A percentile compares a stretch with the other conserved stretches of the same genome.
These are phyloP conservation scores for Entomobrya proxima DNA, from an alignment of 2,888 invertebrate genomes.

Conservation along the genomic window DNA sequence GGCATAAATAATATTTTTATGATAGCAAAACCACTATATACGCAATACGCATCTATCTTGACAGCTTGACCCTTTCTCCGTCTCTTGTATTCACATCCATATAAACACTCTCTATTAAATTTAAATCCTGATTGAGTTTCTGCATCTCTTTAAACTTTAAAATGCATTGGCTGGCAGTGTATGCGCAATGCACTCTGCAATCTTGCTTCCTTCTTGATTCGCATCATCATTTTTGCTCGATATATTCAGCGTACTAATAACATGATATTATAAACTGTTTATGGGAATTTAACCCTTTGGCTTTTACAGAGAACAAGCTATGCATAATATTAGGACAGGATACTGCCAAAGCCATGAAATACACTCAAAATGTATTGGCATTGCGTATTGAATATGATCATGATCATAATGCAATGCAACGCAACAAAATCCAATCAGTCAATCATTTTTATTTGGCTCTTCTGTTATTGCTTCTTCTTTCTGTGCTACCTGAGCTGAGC, in stretches of 20 bases:
- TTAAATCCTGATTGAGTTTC: not conserved
- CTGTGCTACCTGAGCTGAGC: no score
- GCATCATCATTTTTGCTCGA: no score
- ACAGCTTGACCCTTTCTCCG: not conserved
- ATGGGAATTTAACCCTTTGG: slow-evolving; percentile 2
- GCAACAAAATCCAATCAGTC: not conserved
- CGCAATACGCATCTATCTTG: not conserved
- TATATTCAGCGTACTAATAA: no score
- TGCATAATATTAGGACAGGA: not conserved
- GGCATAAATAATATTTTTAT: no score
- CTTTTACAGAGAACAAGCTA: not conserved
- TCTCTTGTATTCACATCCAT: not conserved
- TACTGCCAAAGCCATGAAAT: not conserved
- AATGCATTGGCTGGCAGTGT: not conserved
- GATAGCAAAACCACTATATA: no score
- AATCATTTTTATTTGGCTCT: not conserved
- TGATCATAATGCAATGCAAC: not conserved
- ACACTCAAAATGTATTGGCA: no score
- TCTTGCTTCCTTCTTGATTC: not conserved
- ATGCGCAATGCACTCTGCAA: not conserved
- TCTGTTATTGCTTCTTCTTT: not conserved
- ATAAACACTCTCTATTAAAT: not conserved
- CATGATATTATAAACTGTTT: not conserved
- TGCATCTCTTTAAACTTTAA: not conserved
- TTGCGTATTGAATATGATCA: not conserved